Evolutionary conservation across 2,797 vertebrate genomes (phyloP).

Genomic region (Gorsachius magnificus): DNA sequence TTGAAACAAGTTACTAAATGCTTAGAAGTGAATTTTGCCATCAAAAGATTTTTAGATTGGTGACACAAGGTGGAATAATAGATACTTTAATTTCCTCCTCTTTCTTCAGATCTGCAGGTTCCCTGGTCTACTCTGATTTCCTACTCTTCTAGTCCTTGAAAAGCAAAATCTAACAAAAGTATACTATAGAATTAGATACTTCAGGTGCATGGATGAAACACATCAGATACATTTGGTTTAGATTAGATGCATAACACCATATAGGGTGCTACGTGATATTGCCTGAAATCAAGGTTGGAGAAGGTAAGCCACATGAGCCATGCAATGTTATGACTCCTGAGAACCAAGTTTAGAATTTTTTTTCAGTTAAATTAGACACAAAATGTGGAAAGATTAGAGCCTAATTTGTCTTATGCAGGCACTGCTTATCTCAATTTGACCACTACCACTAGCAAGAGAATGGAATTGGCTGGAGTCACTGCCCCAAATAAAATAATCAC

Average conservation of each 20-base stretch:
- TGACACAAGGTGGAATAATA: not conserved
- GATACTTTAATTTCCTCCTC: not conserved
- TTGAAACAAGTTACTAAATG: not conserved
- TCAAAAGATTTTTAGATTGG: not conserved
- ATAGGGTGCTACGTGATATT: not conserved
- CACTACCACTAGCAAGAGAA: not conserved
- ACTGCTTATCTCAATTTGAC: not conserved
- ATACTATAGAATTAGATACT: not conserved
- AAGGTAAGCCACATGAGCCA: not conserved
- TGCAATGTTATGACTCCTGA: not conserved
- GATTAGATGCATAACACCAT: not conserved
- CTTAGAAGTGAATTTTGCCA: not conserved
- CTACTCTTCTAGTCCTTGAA: not conserved
- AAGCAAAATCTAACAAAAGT: not conserved
- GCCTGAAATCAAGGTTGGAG: not conserved
- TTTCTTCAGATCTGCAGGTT: not conserved
- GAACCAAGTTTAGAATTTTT: not conserved
- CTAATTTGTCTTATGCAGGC: not conserved
- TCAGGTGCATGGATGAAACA: not conserved
- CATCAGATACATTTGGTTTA: not conserved
- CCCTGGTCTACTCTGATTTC: not conserved
- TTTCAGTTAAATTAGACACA: not conserved
- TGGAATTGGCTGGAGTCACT: not conserved
- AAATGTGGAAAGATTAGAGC: not conserved
- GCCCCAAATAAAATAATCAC: conserved; percentile 19